Evolutionary conservation across 2,888 invertebrate species (phyloP).

Genomic region (Eupithecia vulgata): DNA sequence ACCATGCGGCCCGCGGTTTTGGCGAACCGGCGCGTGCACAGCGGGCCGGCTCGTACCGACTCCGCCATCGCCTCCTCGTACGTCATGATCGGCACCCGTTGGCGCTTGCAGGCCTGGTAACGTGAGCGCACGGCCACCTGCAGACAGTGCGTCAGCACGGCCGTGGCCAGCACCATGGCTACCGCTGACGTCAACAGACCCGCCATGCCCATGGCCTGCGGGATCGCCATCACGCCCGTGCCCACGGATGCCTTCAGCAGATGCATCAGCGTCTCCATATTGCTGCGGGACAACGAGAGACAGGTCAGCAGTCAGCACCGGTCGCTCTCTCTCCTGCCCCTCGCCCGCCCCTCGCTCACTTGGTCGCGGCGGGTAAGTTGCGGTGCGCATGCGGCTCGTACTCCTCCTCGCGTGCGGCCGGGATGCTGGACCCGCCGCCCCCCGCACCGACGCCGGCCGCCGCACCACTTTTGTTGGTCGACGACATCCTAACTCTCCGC

Average conservation of each 20-base stretch:
- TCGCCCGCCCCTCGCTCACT: neutral
- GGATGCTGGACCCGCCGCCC: too few species aligned
- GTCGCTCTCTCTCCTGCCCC: neutral
- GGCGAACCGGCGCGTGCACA: neutral
- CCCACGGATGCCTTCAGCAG: neutral
- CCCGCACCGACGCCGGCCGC: too few species aligned
- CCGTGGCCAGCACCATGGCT: neutral
- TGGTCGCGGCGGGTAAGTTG: neutral
- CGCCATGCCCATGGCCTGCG: neutral
- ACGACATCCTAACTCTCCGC: too few species aligned
- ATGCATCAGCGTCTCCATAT: neutral
- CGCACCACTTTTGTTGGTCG: too few species aligned
- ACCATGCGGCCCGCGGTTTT: neutral
- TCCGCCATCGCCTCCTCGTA: neutral
- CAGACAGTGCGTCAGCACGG: conserved; percentile 9
- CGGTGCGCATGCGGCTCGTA: conserved; percentile 6
- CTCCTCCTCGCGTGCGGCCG: too few species aligned
- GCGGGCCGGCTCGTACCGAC: neutral
- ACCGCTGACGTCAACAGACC: neutral
- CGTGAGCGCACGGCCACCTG: neutral
- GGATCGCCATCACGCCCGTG: conserved; percentile 13
- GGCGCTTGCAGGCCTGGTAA: neutral
- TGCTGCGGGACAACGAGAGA: neutral
- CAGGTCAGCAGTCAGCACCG: neutral
- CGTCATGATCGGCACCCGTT: neutral